Evolutionary conservation across 2,888 invertebrate species (phyloP).

Genomic region (Acheta domesticus): DNA sequence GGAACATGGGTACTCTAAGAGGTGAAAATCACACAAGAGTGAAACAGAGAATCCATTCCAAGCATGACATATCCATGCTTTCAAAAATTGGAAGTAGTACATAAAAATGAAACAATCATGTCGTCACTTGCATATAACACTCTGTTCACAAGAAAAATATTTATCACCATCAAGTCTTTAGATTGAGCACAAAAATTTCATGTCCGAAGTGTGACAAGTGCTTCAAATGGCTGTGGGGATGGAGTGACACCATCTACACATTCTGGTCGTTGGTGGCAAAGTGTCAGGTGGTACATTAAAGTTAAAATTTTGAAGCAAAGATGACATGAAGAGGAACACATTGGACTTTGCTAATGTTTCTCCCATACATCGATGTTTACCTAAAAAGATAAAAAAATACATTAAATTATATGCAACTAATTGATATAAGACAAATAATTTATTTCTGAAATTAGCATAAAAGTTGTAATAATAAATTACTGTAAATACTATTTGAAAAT

Average conservation of each 20-base stretch:
- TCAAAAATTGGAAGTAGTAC: too few relatives aligned
- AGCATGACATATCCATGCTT: too few relatives aligned
- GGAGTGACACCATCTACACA: slow-evolving; percentile 77
- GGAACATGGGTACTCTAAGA: too few relatives aligned
- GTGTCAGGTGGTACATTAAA: slow-evolving; percentile 64
- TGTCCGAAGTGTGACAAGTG: slow-evolving; percentile 56
- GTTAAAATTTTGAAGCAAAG: slow-evolving; percentile 69
- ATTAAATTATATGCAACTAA: background rate
- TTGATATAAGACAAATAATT: background rate
- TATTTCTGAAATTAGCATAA: background rate
- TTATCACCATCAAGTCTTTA: too few relatives aligned
- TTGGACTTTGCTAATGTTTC: slow-evolving; percentile 75
- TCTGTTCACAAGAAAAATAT: too few relatives aligned
- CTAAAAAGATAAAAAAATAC: slow-evolving; percentile 41
- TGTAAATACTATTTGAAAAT: background rate
- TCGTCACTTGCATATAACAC: too few relatives aligned
- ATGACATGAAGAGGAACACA: slow-evolving; percentile 70
- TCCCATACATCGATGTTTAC: slow-evolving; percentile 76
- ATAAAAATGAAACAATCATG: too few relatives aligned
- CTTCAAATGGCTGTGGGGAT: slow-evolving; percentile 68
- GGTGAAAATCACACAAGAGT: too few relatives aligned
- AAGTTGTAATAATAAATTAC: background rate
- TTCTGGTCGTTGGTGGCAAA: slow-evolving; percentile 60
- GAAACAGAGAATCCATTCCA: too few relatives aligned
- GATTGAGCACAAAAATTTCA: slow-evolving; percentile 23